phyloP scores from a whole-genome alignment of 2,888 invertebrate species.

The Drosophila macrospina region DNA sequence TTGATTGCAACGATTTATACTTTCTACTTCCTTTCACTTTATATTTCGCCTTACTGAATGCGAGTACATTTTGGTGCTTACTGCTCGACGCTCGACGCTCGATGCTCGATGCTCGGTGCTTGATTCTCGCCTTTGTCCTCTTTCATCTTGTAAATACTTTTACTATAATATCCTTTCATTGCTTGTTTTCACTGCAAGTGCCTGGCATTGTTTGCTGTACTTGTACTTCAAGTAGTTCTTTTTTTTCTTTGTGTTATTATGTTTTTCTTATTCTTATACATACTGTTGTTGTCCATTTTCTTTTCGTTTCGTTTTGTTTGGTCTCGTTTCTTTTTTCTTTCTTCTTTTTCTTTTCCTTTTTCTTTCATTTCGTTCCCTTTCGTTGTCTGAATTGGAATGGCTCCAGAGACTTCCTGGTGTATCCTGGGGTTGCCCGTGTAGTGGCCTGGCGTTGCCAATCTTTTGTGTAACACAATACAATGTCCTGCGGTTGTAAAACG shows the following conservation, averaged over 20 bases:
- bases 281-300: slow-evolving; percentile 24
- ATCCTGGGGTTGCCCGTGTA: slow-evolving; percentile 28
- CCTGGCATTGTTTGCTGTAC: slow-evolving; percentile 65
- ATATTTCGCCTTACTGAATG: slow-evolving; percentile 55
- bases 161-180: slow-evolving; percentile 79
- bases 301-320: slow-evolving; percentile 45
- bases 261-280: slow-evolving; percentile 7
- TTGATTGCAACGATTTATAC: slow-evolving; percentile 82
- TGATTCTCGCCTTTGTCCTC: slow-evolving; percentile 56
- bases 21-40: slow-evolving; percentile 82
- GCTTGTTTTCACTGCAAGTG: slow-evolving; percentile 78
- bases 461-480: slow-evolving; percentile 81
- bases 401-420: slow-evolving; percentile 40
- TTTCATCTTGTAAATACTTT: slow-evolving; percentile 76
- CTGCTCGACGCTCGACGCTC: slow-evolving; percentile 14
- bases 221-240: slow-evolving; percentile 26
- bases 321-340: slow-evolving; percentile 30
- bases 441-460: slow-evolving; percentile 65
- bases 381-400: slow-evolving; percentile 53
- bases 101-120: slow-evolving; percentile 19
- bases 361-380: slow-evolving; percentile 66
- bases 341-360: no score
- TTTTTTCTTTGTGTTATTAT: slow-evolving; percentile 2
- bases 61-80: slow-evolving; percentile 47
- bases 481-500: slow-evolving; percentile 82